A percentile compares a stretch with the other conserved stretches of the same genome.
phyloP scores from a whole-genome alignment of 2,113 vertebrate genomes.

The Terrapene triunguis region DNA sequence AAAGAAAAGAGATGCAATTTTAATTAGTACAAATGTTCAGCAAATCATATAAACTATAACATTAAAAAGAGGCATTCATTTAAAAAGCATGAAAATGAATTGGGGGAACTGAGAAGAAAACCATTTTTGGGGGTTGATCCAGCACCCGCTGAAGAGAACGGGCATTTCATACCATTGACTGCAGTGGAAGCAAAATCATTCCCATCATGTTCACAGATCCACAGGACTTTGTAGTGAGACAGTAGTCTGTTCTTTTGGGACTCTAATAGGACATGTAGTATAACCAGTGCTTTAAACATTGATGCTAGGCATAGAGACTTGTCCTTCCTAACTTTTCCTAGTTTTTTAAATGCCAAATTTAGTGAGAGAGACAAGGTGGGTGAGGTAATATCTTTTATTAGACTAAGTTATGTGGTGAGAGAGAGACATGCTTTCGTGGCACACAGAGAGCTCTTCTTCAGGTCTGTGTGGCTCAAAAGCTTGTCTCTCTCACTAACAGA shows the following conservation, averaged over 20 bases:
- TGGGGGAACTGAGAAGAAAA: background rate
- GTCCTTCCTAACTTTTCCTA: background rate
- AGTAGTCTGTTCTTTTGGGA: background rate
- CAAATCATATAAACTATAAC: background rate
- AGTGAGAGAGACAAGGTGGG: background rate
- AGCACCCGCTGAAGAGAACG: background rate
- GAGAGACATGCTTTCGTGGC: background rate
- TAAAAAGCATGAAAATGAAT: background rate
- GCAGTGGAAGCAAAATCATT: background rate
- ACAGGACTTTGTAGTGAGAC: background rate
- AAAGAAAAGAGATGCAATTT: background rate
- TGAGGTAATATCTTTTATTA: background rate
- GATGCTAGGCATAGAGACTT: background rate
- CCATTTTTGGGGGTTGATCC: background rate
- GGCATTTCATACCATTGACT: background rate
- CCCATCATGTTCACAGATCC: background rate
- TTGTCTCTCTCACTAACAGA: background rate
- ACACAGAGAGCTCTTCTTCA: background rate
- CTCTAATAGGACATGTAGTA: background rate
- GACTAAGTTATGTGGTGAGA: background rate
- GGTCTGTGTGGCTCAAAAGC: background rate
- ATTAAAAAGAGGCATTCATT: background rate
- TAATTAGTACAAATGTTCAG: background rate
- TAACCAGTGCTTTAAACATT: background rate
- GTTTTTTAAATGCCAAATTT: background rate